Conservation (phyloP, 2,888 invertebrate genomes). For the Dioctria rufipes region DNA sequence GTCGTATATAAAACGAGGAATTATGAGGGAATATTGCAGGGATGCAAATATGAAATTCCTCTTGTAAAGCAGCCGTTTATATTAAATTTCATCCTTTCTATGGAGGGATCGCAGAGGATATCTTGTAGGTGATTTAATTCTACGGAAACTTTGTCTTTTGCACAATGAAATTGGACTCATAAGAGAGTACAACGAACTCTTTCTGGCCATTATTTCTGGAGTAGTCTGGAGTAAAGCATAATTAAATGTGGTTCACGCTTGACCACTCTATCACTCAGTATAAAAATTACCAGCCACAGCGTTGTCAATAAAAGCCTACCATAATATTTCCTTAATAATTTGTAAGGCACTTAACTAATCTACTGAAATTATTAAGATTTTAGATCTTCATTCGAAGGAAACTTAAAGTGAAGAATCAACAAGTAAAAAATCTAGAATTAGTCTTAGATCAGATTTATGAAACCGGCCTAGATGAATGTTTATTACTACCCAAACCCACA, state of each 20-base stretch:
- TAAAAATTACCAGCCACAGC: too few species aligned
- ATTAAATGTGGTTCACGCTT: constrained; percentile 21
- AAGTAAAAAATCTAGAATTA: too few species aligned
- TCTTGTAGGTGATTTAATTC: neutral
- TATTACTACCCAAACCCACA: too few species aligned
- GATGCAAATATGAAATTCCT: constrained; percentile 48
- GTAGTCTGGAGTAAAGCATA: neutral
- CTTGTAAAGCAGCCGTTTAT: constrained; percentile 26
- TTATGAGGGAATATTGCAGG: constrained; percentile 36
- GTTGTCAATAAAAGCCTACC: too few species aligned
- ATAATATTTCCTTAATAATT: too few species aligned
- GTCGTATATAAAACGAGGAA: constrained; percentile 42
- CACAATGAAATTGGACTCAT: constrained; percentile 3
- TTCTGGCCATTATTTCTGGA: neutral
- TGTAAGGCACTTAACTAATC: too few species aligned
- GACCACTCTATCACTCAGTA: too few species aligned
- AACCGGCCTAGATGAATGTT: too few species aligned
- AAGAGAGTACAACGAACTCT: constrained; percentile 24
- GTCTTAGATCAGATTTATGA: too few species aligned
- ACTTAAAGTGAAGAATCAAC: too few species aligned
- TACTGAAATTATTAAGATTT: too few species aligned
- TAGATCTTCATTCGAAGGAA: too few species aligned
- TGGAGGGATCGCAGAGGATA: neutral
- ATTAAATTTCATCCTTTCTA: constrained; percentile 38
- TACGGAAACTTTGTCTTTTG: neutral